phyloP scores from a whole-genome alignment of 2,888 invertebrate genomes.

The Abrostola triplasia region DNA sequence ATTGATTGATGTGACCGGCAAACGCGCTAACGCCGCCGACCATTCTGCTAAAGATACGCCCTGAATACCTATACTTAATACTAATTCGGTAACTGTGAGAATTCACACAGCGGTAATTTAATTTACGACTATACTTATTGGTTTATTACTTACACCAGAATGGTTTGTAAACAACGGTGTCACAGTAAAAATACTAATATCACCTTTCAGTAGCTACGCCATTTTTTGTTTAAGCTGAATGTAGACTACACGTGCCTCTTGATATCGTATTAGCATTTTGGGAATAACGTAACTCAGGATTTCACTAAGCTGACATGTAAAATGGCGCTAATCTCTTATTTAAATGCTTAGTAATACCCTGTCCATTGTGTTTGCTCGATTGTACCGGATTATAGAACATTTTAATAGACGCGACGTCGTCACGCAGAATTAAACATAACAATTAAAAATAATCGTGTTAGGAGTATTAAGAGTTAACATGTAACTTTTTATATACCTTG shows the following conservation, averaged over 20 bases:
- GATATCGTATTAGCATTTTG: slow-evolving; percentile 68
- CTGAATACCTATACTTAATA: slow-evolving; percentile 62
- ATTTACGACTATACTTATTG: slow-evolving; percentile 52
- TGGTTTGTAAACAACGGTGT: slow-evolving; percentile 23
- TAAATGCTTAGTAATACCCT: slow-evolving; percentile 72
- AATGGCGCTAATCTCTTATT: slow-evolving; percentile 78
- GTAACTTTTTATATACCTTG: not conserved
- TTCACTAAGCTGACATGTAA: slow-evolving; percentile 78
- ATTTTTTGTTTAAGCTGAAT: slow-evolving; percentile 16
- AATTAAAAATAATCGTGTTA: too few relatives aligned
- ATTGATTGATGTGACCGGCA: slow-evolving; percentile 82
- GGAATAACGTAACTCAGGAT: slow-evolving; percentile 71
- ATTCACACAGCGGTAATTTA: slow-evolving; percentile 56
- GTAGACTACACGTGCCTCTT: slow-evolving; percentile 38
- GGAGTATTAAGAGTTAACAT: too few relatives aligned
- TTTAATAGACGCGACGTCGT: slow-evolving; percentile 42
- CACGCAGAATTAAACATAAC: slow-evolving; percentile 29
- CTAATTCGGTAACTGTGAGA: slow-evolving; percentile 56
- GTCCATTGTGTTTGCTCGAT: slow-evolving; percentile 60
- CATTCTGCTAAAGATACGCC: slow-evolving; percentile 71
- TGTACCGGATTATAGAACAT: slow-evolving; percentile 57
- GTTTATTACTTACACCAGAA: slow-evolving; percentile 49
- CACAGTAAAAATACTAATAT: slow-evolving; percentile 13
- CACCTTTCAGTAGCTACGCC: slow-evolving; percentile 3
- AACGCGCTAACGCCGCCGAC: slow-evolving; percentile 70